phyloP scores from a whole-genome alignment of 2,113 vertebrate genomes.

The Phrynosoma platyrhinos region DNA sequence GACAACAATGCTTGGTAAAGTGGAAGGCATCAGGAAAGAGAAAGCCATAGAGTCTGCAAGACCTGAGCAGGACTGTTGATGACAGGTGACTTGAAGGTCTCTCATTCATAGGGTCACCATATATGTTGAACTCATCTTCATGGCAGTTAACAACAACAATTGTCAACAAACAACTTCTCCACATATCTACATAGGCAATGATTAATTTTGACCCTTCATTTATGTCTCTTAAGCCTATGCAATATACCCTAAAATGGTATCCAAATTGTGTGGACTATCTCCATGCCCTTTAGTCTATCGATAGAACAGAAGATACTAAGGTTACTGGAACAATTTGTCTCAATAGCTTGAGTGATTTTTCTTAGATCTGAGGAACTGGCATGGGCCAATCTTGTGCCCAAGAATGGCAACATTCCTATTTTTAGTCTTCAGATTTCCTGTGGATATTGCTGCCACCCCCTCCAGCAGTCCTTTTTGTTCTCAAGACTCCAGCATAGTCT shows the following conservation, averaged over 20 bases:
- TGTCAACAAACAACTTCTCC: background rate
- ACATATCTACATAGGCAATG: background rate
- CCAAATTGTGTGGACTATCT: background rate
- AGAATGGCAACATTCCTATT: constrained; percentile 24
- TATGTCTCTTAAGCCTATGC: background rate
- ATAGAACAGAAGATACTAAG: background rate
- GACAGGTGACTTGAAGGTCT: too few relatives aligned
- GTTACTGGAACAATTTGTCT: background rate
- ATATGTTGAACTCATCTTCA: too few relatives aligned
- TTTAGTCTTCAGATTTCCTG: background rate
- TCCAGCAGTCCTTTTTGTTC: background rate
- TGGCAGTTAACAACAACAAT: too few relatives aligned
- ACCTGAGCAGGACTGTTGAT: too few relatives aligned
- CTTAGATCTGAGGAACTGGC: background rate
- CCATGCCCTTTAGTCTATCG: background rate
- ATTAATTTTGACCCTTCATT: background rate
- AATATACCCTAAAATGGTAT: background rate
- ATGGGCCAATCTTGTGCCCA: background rate
- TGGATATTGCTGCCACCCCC: background rate
- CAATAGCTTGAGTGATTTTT: background rate
- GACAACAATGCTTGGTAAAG: too few relatives aligned
- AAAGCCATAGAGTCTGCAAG: background rate
- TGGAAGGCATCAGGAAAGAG: too few relatives aligned
- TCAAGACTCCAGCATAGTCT: background rate
- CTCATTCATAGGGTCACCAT: too few relatives aligned